Evolutionary conservation across 2,797 vertebrate genomes (phyloP).

Genomic region (Avahi laniger): DNA sequence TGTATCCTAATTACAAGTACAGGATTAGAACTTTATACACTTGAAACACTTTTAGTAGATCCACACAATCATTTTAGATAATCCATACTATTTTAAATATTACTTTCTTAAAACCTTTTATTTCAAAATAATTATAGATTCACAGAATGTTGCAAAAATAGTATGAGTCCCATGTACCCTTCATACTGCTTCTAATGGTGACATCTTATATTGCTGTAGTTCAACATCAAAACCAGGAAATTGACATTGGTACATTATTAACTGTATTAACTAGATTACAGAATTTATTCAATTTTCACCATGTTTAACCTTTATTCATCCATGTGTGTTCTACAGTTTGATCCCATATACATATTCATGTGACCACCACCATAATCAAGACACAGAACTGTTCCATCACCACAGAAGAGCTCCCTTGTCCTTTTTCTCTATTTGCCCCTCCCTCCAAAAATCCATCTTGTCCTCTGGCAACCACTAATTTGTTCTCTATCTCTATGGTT

Average conservation of each 20-base stretch:
- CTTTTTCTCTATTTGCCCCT: neutral
- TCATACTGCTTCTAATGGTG: neutral
- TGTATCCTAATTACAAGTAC: neutral
- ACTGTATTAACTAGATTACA: neutral
- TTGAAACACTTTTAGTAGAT: neutral
- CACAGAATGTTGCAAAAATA: neutral
- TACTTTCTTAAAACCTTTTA: neutral
- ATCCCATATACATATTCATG: rapidly evolving
- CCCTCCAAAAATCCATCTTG: neutral
- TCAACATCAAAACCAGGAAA: neutral
- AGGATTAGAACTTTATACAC: neutral
- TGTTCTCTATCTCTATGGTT: neutral
- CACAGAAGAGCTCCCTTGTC: neutral
- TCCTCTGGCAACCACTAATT: neutral
- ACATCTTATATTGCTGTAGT: neutral
- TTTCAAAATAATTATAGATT: neutral
- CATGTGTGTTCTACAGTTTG: neutral
- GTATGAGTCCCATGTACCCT: neutral
- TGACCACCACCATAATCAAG: neutral
- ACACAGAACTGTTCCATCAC: neutral
- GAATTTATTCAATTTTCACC: neutral
- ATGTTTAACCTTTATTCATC: neutral
- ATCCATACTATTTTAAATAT: neutral
- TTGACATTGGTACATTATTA: neutral
- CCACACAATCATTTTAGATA: neutral